Base-by-base conservation (phyloP, 1,140 invertebrate species). In the Papilio machaon region DNA sequence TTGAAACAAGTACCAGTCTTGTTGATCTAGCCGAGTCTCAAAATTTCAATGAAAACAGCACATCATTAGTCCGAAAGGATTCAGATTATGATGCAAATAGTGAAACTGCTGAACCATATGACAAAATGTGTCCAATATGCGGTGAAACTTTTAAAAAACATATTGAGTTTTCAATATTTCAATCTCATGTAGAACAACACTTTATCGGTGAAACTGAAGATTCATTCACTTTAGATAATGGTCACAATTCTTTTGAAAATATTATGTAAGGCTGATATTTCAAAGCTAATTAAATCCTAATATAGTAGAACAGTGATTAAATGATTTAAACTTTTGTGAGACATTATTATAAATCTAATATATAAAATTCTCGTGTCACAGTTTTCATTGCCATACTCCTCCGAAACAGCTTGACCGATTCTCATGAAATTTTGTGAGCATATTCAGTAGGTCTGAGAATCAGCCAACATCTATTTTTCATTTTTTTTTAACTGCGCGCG, bases 71-170 rank as follows among this genome's bases (percentile, higher is more conserved):
- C 23, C 79, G 79, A 9, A 78, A 82, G 13, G 81, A 83, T 73
- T 82, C 81, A 58, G 82, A 82, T n/a, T 83, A 83, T 79, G 64
- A 79, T 7, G 83, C 81, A 64, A 86, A 85, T 78, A 90, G 84
- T 80, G 87, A 82, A 81, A 88, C 80, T 79, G 73, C 80, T 80
- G 86, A 87, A 52, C 64, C 78, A 35, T 86, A 80, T 80, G 93
- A 95, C 80, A 95, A 92, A 88, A 95, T 95, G 80, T 96, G 95
- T 82, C 95, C 95, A 17, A 94, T 96, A 87, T 96, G 95, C 93
- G 93, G 91, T 30, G 90, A 95, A 89, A 88, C 86, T 81, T 96
- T 95, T 83, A 83, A 85, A 54, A 91, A 93, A 84, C 91, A 94
- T 75, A 82, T 89, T 9, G 85, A 83, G 60, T 95, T 96, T 92